A percentile compares a stretch with the other conserved stretches of the same genome.
Conservation (phyloP, 2,888 invertebrate species). For the Dasypolia templi region DNA sequence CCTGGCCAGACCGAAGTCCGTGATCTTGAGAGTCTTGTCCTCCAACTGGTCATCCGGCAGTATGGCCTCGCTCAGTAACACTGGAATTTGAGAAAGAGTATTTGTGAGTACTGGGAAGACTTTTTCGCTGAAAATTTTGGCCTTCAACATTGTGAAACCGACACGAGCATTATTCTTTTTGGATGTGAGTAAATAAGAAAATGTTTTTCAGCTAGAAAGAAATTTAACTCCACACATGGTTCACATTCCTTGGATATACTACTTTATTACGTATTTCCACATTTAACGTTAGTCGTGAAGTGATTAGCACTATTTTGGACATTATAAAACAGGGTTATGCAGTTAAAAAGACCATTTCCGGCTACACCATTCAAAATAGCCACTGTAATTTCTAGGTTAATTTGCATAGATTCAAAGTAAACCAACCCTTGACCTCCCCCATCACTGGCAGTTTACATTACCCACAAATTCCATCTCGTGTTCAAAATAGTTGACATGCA, state of each 20-base stretch:
- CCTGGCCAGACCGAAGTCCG: conserved; percentile 98
- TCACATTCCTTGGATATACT: not conserved
- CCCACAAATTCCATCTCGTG: conserved; percentile 30
- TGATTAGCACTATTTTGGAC: not conserved
- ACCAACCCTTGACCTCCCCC: conserved; percentile 23
- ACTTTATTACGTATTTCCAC: not conserved
- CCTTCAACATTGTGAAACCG: not conserved
- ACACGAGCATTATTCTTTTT: not conserved
- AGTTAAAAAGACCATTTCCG: conserved; percentile 4
- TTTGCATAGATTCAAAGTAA: conserved; percentile 26
- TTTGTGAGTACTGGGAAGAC: not conserved
- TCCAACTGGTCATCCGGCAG: conserved; percentile 95
- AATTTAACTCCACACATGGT: not conserved
- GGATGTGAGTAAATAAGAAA: not conserved
- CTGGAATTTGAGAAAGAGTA: conserved; percentile 87
- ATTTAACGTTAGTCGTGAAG: not conserved
- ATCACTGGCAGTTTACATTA: conserved; percentile 10
- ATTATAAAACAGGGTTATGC: not conserved
- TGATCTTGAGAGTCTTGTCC: conserved; percentile 98
- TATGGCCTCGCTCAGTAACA: conserved; percentile 95
- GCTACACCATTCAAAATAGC: not conserved
- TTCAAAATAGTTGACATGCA: conserved; percentile 48
- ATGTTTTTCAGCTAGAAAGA: not conserved
- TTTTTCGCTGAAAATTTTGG: not conserved
- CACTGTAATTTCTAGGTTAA: not conserved